Conservation (phyloP, 2,113 vertebrate genomes). For the Alosa alosa region DNA sequence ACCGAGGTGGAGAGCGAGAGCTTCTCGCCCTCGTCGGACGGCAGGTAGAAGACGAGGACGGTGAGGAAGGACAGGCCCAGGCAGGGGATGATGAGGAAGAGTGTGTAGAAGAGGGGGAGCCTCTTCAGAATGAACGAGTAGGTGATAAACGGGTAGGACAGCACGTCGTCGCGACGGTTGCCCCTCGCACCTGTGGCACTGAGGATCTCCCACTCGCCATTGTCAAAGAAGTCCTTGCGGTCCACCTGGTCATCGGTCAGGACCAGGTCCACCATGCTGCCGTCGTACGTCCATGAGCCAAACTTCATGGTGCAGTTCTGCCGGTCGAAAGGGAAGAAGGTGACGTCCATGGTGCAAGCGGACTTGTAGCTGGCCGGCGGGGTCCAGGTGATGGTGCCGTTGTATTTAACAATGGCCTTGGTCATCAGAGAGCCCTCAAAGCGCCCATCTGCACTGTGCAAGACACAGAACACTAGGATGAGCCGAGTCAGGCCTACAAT, state of each 20-base stretch:
- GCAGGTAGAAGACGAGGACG: conserved; percentile 92
- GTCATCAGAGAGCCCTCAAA: conserved; percentile 97
- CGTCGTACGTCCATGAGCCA: conserved; percentile 95
- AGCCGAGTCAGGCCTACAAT: neutral
- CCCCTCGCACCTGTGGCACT: conserved; percentile 86
- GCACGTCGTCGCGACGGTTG: conserved; percentile 78
- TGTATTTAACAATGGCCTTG: conserved; percentile 85
- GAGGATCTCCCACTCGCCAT: conserved; percentile 96
- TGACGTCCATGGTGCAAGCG: conserved; percentile 95
- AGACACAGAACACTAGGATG: neutral
- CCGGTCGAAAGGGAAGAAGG: conserved; percentile 93
- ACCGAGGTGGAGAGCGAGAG: conserved; percentile 93
- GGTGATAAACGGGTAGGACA: conserved; percentile 87
- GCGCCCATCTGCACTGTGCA: conserved; percentile 85
- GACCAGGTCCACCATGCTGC: conserved; percentile 89
- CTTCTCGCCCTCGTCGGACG: conserved; percentile 96
- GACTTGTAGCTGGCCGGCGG: conserved; percentile 95
- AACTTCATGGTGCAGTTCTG: conserved; percentile 99
- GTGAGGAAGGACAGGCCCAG: conserved; percentile 92
- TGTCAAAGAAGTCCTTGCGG: conserved; percentile 95
- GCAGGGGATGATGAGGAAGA: conserved; percentile 94
- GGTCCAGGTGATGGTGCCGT: conserved; percentile 85
- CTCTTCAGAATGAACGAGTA: conserved; percentile 93
- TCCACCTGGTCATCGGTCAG: conserved; percentile 87
- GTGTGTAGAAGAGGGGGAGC: conserved; percentile 91